phyloP scores from a whole-genome alignment of 2,888 invertebrate genomes.

The Listrodromus nycthemerus region DNA sequence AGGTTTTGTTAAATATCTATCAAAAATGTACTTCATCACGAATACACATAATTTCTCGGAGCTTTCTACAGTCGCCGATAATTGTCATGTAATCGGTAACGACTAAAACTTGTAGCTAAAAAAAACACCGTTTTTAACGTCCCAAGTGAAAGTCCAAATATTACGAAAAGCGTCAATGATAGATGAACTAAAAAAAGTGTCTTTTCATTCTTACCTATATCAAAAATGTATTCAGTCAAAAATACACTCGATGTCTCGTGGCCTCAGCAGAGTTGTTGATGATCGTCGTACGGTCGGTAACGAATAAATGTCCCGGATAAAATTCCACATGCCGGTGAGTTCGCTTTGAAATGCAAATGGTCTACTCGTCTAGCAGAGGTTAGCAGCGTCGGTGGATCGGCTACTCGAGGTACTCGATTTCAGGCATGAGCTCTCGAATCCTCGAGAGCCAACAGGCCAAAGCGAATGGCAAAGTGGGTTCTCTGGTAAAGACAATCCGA shows the following conservation, averaged over 20 bases:
- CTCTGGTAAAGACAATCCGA: slow-evolving; percentile 16
- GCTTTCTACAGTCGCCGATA: neutral
- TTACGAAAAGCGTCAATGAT: no score
- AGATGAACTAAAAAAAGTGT: no score
- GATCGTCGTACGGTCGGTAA: neutral
- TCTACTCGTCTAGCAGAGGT: neutral
- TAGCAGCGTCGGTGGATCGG: neutral
- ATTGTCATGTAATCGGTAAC: neutral
- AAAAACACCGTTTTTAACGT: neutral
- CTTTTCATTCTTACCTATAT: no score
- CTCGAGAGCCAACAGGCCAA: slow-evolving; percentile 38
- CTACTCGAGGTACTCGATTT: slow-evolving; percentile 41
- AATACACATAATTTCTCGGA: neutral
- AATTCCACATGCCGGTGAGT: neutral
- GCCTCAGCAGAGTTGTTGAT: neutral
- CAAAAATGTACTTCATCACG: no score
- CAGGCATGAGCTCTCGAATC: slow-evolving; percentile 39
- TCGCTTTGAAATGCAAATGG: slow-evolving; percentile 1
- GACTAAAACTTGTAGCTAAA: neutral
- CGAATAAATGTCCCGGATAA: neutral
- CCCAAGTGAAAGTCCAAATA: no score
- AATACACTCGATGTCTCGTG: no score
- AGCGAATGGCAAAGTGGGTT: slow-evolving; percentile 44
- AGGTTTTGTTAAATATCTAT: no score
- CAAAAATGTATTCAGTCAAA: no score